These are phyloP conservation scores for Galaxias olidus DNA, from an alignment of 2,797 vertebrate species.

Conservation along the genomic window DNA sequence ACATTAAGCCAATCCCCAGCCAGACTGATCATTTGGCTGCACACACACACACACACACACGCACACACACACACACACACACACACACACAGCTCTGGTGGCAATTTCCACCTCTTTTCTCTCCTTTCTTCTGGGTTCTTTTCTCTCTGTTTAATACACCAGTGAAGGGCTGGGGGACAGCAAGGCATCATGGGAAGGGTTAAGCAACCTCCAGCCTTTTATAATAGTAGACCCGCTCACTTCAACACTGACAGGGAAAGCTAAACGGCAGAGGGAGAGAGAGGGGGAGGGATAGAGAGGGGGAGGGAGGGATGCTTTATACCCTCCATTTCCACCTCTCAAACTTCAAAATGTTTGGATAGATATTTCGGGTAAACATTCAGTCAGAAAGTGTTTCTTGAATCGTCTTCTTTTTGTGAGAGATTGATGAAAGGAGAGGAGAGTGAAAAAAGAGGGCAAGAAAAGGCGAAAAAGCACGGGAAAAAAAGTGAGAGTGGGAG, in stretches of 20 bases:
- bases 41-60: slow-evolving; percentile 10
- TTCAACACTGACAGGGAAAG: slow-evolving; percentile 50
- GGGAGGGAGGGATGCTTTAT: too few species aligned
- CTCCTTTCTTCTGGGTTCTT: slow-evolving; percentile 58
- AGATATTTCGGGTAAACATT: not conserved
- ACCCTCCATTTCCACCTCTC: too few species aligned
- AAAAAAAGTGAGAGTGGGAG: not conserved
- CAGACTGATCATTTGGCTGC: slow-evolving; percentile 76
- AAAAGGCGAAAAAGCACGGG: not conserved
- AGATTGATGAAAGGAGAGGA: slow-evolving; percentile 6
- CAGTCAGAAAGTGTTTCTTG: not conserved
- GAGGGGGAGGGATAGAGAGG: not conserved
- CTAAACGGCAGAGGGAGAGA: slow-evolving; percentile 21
- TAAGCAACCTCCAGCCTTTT: slow-evolving; percentile 43
- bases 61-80: too few species aligned
- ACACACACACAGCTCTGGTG: slow-evolving; percentile 62
- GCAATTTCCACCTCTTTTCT: slow-evolving; percentile 76
- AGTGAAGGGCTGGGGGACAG: slow-evolving; percentile 55
- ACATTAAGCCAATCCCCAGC: slow-evolving; percentile 70
- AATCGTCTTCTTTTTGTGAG: not conserved
- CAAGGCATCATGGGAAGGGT: slow-evolving; percentile 27
- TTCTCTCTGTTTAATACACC: slow-evolving; percentile 59
- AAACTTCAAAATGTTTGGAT: too few species aligned
- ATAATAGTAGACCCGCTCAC: slow-evolving; percentile 65
- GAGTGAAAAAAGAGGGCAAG: not conserved